Evolutionary conservation across 1,140 invertebrate species (phyloP), one percentile per base, ranked within the genome.

Genomic region (Drosophila pandora): DNA sequence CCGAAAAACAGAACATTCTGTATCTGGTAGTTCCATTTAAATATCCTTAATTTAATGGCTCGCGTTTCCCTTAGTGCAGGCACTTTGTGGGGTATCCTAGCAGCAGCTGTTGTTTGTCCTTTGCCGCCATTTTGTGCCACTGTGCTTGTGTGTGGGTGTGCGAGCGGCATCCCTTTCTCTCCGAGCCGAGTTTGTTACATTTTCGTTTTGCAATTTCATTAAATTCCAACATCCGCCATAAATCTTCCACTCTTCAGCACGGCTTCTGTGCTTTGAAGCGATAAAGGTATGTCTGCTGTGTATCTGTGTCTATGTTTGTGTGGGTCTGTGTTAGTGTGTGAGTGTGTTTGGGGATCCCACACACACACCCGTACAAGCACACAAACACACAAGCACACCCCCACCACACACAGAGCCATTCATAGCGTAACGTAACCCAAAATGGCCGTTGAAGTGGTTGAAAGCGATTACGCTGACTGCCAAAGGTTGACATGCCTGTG

Each of bases 121-220:
- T 83, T 72, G 83, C 79, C 83, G 83, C 83, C 83, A 88, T 88
- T 88, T 88, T 88, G 83, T 83, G 76, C 65, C 75, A 76, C 70
- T 69, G 47, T 73, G 62, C 43, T 34, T 63, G n/a, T 54, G 2
- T 63, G 56, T 64, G 55, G 58, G 49, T 68, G 52, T 61, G 54
- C 64, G 28, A 64, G 34, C 54, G 56, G 62, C 57, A 55, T 65
- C 64, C 64, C 65, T 54, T 47, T 37, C 61, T 30, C 49, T 54
- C 23, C 43, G 41, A 69, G 63, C 68, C 58, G 68, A 65, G 62
- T 78, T 83, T 88, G 83, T 76, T 83, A 88, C 83, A 90, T 90
- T 90, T 90, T 90, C 87, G 85, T 90, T 90, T 90, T 90, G 85
- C 85, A 90, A 90, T 90, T 90, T 90, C 85, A 90, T 90, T 90